phyloP scores from a whole-genome alignment of 2,113 vertebrate genomes.

The Bambusicola thoracicus region DNA sequence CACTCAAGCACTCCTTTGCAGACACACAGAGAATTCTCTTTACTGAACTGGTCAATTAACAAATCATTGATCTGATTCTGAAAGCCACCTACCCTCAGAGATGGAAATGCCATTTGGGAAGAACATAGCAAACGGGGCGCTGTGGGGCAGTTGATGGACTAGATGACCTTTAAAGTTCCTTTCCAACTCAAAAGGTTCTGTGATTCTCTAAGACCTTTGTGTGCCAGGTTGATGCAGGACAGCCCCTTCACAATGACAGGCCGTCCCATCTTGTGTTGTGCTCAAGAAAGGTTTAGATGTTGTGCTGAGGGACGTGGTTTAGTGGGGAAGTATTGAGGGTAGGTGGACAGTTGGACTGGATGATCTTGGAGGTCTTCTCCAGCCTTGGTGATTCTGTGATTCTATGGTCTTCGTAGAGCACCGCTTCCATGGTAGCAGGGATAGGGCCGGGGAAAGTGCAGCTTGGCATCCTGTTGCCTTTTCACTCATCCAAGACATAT shows the following conservation, averaged over 20 bases:
- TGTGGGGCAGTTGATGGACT: no score
- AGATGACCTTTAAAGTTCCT: no score
- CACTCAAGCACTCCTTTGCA: background rate
- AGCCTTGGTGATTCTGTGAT: no score
- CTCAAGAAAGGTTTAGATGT: no score
- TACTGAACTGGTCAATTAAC: background rate
- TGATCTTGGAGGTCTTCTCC: no score
- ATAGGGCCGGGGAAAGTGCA: background rate
- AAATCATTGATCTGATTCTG: background rate
- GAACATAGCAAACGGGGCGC: background rate
- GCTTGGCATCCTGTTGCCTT: accelerated
- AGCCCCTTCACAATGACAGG: background rate
- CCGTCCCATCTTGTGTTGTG: background rate
- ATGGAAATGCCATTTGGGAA: background rate
- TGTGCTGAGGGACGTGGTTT: no score
- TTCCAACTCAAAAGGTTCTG: no score
- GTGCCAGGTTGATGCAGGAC: background rate
- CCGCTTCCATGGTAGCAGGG: background rate
- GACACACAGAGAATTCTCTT: background rate
- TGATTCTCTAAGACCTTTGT: background rate
- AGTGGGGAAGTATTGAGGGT: no score
- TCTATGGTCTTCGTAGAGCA: background rate
- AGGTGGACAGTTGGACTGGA: no score
- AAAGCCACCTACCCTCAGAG: background rate
- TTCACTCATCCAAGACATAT: accelerated